phyloP scores from a whole-genome alignment of 2,797 vertebrate genomes.

The Siniperca obscura region DNA sequence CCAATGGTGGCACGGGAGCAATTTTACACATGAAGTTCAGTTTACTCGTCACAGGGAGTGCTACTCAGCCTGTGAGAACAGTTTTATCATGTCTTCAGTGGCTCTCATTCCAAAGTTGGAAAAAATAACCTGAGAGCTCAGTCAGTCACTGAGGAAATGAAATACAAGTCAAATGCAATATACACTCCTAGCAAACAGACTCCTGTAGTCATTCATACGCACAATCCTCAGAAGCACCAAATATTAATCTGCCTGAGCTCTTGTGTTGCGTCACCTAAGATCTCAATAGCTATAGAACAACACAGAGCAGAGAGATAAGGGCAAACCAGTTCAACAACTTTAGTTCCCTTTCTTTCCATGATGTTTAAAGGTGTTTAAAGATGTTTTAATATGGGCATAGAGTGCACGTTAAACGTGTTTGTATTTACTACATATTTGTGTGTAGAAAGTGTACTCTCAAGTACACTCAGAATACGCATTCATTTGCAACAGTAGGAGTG shows the following conservation, averaged over 20 bases:
- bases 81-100: too few relatives aligned
- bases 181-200: neutral
- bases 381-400: neutral
- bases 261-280: neutral
- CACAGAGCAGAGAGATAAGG: constrained; percentile 2
- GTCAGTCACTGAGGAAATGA: constrained; percentile 8
- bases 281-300: neutral
- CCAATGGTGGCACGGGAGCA: neutral
- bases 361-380: neutral
- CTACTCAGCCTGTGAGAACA: too few relatives aligned
- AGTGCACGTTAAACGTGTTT: neutral
- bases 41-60: neutral
- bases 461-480: neutral
- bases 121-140: constrained; percentile 11
- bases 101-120: neutral
- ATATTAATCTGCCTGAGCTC: constrained; percentile 4
- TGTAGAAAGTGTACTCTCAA: neutral
- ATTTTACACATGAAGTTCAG: neutral
- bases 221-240: neutral
- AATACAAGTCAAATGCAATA: constrained; percentile 22
- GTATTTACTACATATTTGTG: neutral
- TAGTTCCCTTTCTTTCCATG: neutral
- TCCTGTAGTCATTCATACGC: neutral
- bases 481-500: neutral
- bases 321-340: neutral